Evolutionary conservation across 2,113 vertebrate species (phyloP).

Genomic region (Diphyllodes magnificus): DNA sequence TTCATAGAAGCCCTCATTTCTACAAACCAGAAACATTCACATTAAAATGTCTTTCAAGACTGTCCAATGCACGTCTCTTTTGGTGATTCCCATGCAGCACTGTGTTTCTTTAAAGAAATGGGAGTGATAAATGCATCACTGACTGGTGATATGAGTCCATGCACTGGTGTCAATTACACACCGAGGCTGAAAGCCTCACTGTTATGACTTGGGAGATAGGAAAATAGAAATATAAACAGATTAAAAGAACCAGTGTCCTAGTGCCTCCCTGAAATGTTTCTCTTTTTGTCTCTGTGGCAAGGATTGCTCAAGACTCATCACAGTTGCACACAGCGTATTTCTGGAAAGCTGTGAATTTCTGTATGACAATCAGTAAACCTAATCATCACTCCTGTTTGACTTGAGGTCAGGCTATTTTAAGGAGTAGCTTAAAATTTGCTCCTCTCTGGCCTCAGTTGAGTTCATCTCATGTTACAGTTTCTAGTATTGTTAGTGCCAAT

Average conservation of each 20-base stretch:
- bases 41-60: background rate
- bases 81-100: background rate
- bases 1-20: background rate
- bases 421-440: background rate
- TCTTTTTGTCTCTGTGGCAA: background rate
- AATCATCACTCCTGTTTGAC: background rate
- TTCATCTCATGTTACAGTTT: background rate
- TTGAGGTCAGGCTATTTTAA: background rate
- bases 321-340: background rate
- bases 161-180: fast-evolving
- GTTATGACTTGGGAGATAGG: background rate
- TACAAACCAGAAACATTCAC: background rate
- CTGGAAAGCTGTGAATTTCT: background rate
- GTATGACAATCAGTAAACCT: background rate
- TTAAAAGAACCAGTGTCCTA: background rate
- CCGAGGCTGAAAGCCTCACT: background rate
- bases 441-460: background rate
- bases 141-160: background rate
- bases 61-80: background rate
- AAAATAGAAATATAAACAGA: background rate
- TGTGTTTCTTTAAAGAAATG: background rate
- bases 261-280: background rate
- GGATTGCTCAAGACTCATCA: background rate
- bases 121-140: background rate
- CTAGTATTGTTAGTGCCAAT: background rate